Conservation (phyloP, 2,888 invertebrate species). For the Lottia scabra region DNA sequence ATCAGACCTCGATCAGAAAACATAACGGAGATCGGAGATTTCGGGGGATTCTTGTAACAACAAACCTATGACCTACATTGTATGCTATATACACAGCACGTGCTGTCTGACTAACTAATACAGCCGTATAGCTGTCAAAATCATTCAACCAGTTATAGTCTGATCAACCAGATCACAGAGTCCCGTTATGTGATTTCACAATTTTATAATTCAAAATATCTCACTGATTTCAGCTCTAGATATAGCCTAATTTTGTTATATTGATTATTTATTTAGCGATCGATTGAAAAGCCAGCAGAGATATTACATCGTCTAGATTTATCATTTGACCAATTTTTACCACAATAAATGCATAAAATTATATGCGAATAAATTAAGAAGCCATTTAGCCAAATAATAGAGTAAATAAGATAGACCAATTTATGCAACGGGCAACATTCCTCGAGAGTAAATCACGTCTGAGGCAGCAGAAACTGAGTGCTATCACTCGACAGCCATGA, state of each 20-base stretch:
- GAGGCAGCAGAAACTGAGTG: neutral
- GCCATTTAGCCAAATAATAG: too few relatives aligned
- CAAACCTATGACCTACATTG: neutral
- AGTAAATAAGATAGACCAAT: too few relatives aligned
- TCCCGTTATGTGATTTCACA: too few relatives aligned
- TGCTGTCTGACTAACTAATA: neutral
- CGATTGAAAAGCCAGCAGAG: slow-evolving; percentile 30
- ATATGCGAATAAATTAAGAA: too few relatives aligned
- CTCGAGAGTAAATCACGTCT: neutral
- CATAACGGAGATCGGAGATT: too few relatives aligned
- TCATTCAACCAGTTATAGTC: neutral
- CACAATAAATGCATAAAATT: too few relatives aligned
- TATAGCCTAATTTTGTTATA: slow-evolving; percentile 28
- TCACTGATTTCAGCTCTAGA: slow-evolving; percentile 19
- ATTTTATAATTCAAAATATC: slow-evolving; percentile 1
- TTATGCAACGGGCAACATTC: too few relatives aligned
- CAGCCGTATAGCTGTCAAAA: neutral
- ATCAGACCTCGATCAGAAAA: too few relatives aligned
- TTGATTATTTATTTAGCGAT: slow-evolving; percentile 33
- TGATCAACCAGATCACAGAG: neutral
- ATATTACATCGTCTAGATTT: slow-evolving; percentile 5
- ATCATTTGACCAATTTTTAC: too few relatives aligned
- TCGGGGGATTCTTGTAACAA: neutral
- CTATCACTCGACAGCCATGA: slow-evolving; percentile 21
- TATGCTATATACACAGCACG: neutral